Evolutionary conservation across 2,113 vertebrate species (phyloP).

Genomic region (Deroptyus accipitrinus): DNA sequence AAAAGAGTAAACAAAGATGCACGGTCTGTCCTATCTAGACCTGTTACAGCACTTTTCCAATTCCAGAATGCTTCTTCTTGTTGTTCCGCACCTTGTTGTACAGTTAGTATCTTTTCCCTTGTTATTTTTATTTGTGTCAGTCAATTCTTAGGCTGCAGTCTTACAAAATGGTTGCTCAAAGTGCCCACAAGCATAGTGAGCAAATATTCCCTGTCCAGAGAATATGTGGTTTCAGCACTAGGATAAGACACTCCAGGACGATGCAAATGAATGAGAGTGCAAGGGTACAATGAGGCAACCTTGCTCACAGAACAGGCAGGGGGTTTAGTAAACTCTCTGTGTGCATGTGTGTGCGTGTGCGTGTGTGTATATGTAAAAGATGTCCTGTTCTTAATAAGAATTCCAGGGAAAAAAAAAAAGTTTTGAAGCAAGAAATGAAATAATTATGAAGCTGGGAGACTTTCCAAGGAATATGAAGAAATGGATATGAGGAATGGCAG

Average conservation of each 20-base stretch:
- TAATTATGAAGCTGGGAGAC: not conserved
- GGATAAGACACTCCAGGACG: not conserved
- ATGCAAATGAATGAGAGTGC: not conserved
- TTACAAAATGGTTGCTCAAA: not conserved
- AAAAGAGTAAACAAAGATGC: not conserved
- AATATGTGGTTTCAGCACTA: not conserved
- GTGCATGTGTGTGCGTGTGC: accelerated
- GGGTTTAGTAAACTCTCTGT: not conserved
- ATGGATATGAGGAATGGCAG: not conserved
- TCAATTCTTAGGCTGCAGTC: not conserved
- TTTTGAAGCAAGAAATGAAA: not conserved
- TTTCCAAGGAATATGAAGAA: not conserved
- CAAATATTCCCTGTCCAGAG: not conserved
- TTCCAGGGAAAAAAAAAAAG: not conserved
- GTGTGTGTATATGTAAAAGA: not conserved
- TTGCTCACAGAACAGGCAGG: not conserved
- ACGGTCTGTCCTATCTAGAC: not conserved
- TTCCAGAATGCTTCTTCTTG: not conserved
- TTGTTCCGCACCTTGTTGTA: not conserved
- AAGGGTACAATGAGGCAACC: not conserved
- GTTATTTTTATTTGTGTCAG: not conserved
- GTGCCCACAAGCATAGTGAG: not conserved
- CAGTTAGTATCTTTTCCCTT: not conserved
- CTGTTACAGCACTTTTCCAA: not conserved
- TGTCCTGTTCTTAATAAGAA: not conserved